These are phyloP conservation scores for Stichopus horrens DNA, from an alignment of 53 echinoderm and acorn worm genomes.

Conservation along the genomic window DNA sequence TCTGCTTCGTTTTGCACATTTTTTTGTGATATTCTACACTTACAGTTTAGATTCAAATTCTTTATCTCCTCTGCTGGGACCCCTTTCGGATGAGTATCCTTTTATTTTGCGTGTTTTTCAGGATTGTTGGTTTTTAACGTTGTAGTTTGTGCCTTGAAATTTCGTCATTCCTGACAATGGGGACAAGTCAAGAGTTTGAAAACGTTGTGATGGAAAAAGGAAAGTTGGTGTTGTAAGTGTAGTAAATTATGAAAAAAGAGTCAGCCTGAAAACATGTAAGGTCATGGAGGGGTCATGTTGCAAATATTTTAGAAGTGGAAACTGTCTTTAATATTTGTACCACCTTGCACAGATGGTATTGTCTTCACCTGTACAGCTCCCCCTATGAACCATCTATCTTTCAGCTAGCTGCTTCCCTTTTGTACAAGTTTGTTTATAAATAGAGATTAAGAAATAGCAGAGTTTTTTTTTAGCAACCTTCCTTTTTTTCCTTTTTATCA, in stretches of 20 bases:
- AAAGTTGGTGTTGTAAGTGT: not conserved
- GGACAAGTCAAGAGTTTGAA: too few relatives aligned
- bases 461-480: not conserved
- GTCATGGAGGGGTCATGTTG: not conserved
- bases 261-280: not conserved
- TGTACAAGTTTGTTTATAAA: conserved; percentile 3
- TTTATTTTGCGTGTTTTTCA: too few relatives aligned
- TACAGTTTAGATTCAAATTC: too few relatives aligned
- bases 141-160: too few relatives aligned
- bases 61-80: too few relatives aligned
- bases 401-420: not conserved
- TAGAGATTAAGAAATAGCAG: not conserved
- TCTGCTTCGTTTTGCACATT: too few relatives aligned
- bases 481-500: not conserved
- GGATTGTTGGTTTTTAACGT: too few relatives aligned
- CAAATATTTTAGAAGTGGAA: not conserved
- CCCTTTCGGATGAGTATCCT: too few relatives aligned
- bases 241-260: not conserved
- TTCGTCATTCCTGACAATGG: too few relatives aligned
- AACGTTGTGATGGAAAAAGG: too few relatives aligned
- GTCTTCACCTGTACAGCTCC: not conserved
- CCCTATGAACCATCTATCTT: not conserved
- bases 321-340: not conserved
- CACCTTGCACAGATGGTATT: not conserved
- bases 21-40: too few relatives aligned